These are phyloP conservation scores for Cepaea hortensis DNA, from an alignment of 2,888 invertebrate genomes.

Conservation along the genomic window DNA sequence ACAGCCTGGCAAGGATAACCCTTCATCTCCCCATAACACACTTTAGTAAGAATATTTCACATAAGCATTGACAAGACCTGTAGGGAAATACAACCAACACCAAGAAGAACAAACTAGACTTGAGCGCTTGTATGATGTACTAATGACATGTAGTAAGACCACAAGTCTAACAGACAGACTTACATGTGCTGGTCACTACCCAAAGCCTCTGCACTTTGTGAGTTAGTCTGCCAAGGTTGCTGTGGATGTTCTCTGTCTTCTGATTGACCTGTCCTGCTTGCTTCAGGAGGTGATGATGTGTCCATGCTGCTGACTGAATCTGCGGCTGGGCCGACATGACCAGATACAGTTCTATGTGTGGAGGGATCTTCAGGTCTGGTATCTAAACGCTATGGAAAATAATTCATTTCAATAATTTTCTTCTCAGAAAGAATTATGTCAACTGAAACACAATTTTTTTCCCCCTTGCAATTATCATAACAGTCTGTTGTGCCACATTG, in stretches of 20 bases:
- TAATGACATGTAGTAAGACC: not conserved
- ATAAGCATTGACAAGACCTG: too few relatives aligned
- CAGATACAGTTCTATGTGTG: not conserved
- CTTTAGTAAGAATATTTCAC: too few relatives aligned
- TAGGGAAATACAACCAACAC: too few relatives aligned
- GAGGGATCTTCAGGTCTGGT: not conserved
- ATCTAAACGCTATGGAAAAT: not conserved
- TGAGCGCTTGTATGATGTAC: not conserved
- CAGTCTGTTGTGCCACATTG: too few relatives aligned
- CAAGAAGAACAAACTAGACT: too few relatives aligned
- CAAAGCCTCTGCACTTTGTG: not conserved
- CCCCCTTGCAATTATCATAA: too few relatives aligned
- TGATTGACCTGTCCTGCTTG: not conserved
- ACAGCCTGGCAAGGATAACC: too few relatives aligned
- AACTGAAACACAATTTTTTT: too few relatives aligned
- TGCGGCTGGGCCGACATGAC: not conserved
- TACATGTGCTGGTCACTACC: constrained; percentile 12
- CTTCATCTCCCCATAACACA: too few relatives aligned
- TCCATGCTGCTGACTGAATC: constrained; percentile 16
- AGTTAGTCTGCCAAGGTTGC: not conserved
- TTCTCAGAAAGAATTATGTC: too few relatives aligned
- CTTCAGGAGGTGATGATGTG: constrained; percentile 15
- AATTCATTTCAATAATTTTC: too few relatives aligned
- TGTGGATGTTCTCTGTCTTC: not conserved
- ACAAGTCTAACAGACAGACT: not conserved